Percentiles rank a stretch among this genome's conserved stretches.
Conservation (phyloP, 1,140 invertebrate genomes). For the Oscheius sp. region DNA sequence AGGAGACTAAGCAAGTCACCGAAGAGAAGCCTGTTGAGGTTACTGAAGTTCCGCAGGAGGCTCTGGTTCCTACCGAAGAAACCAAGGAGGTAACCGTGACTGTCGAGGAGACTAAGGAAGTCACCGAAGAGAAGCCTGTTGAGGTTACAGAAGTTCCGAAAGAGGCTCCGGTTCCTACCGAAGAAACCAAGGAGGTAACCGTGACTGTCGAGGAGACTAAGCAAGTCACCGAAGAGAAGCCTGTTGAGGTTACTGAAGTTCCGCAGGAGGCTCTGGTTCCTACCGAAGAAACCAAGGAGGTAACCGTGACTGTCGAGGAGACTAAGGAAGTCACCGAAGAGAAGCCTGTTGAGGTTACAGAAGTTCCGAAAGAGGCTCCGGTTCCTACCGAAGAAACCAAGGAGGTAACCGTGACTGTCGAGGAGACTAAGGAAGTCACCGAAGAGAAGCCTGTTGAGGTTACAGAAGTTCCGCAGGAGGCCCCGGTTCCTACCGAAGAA, state of each 20-base stretch:
- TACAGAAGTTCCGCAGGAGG: no score
- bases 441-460: neutral
- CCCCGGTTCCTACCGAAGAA: neutral
- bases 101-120: no score
- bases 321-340: no score
- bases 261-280: no score
- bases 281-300: no score
- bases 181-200: neutral
- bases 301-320: no score
- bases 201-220: no score
- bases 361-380: neutral
- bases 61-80: neutral
- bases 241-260: no score
- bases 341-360: neutral
- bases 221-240: no score
- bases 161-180: neutral
- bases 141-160: neutral
- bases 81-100: neutral
- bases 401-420: neutral
- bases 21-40: neutral
- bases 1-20: no score
- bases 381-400: neutral
- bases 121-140: neutral
- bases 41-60: neutral
- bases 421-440: neutral